Evolutionary conservation across 1,140 invertebrate species (phyloP), one percentile per base, ranked within the genome.

Genomic region (Trigoniulus corallinus): DNA sequence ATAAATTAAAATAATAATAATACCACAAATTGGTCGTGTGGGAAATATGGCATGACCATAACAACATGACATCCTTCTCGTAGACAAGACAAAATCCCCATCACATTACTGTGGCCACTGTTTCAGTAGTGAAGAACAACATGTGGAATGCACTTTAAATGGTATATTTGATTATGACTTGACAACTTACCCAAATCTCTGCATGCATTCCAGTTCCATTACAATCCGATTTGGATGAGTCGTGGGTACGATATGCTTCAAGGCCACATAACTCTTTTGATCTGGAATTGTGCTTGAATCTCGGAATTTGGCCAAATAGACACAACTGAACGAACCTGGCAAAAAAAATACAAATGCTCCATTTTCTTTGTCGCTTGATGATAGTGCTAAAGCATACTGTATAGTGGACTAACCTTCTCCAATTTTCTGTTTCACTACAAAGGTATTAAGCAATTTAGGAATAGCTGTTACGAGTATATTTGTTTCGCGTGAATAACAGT

Each of bases 1-100:
- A 53, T 45, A 27, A 26, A 27, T 24, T n/a, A 56, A 18, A 34
- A 53, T 37, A 55, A 0, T 13, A 52, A 41, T 42, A 3, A 76
- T 70, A 86, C 84, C 59, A 73, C 73, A 67, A 88, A 86, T 62
- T 74, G 78, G 51, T 78, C 74, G 64, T 93, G 88, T 51, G 75
- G 76, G 72, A 92, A 79, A 66, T 82, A 88, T 21, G 86, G 86
- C 88, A 94, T 92, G 34, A 91, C 75, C 67, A 93, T 85, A 34
- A 85, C 82, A 52, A 89, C 77, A 56, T 84, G 53, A 74, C 71
- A 55, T 81, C 74, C 53, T 87, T 72, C 37, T 89, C 65, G 63
- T 84, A 88, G 46, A 84, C 71, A 57, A 84, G 75, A 34, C 29
- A 34, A 34, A 47, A 91, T 72, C 43, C 80, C 80, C 59, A 86